Percentiles rank a stretch among this genome's conserved stretches.
Conservation (phyloP, 2,888 invertebrate genomes). For the Archips crataeganus region DNA sequence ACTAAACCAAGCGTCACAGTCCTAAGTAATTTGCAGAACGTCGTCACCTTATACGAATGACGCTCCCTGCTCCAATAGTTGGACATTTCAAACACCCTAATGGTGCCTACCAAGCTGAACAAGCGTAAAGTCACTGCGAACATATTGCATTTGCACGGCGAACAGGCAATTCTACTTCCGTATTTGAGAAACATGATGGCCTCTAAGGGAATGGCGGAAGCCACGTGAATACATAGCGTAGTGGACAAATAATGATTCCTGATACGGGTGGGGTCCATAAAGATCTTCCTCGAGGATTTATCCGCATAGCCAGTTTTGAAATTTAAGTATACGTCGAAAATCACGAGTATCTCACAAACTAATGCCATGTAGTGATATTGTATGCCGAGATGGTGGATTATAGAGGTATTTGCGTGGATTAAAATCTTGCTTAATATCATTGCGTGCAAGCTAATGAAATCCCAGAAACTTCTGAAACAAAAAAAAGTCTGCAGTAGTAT, state of each 20-base stretch:
- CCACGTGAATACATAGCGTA: constrained; percentile 52
- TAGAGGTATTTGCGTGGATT: constrained; percentile 50
- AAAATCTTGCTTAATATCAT: constrained; percentile 45
- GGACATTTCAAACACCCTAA: constrained; percentile 51
- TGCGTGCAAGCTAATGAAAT: constrained; percentile 46
- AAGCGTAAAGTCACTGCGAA: constrained; percentile 49
- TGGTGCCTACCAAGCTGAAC: constrained; percentile 46
- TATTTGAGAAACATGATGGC: constrained; percentile 52
- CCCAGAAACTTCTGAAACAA: constrained; percentile 55
- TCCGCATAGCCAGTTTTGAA: constrained; percentile 52
- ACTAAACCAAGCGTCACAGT: constrained; percentile 49
- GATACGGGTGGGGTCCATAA: constrained; percentile 47
- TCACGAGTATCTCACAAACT: constrained; percentile 47
- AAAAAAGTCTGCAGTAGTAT: no score
- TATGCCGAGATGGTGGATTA: constrained; percentile 42
- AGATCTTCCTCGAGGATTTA: constrained; percentile 43
- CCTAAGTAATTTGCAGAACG: constrained; percentile 49
- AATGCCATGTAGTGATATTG: constrained; percentile 45
- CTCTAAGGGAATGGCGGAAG: constrained; percentile 53
- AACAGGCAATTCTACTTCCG: constrained; percentile 47
- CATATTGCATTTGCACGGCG: constrained; percentile 49
- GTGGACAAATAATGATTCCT: constrained; percentile 51
- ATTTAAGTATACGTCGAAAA: constrained; percentile 52
- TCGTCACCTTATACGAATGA: constrained; percentile 35
- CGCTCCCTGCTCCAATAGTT: constrained; percentile 46